Base-by-base conservation (phyloP, 2,888 invertebrate genomes). In the Cosmopolites sordidus region DNA sequence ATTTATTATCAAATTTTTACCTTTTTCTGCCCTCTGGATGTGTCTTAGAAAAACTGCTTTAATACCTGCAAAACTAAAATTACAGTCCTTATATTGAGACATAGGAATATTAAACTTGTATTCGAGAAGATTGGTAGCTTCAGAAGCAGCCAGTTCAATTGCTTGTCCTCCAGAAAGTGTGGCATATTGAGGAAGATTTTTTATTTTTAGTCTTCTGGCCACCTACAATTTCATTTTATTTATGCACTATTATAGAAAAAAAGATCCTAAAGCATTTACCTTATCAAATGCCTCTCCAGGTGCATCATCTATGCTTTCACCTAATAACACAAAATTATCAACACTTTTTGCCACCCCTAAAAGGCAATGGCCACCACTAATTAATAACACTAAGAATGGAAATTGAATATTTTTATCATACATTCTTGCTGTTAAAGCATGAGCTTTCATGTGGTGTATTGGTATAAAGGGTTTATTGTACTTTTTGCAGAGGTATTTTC, bases 371-470 rank as follows among this genome's bases (percentile, higher is more conserved):
- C 96, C 97, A 40, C 98, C 98, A 65, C 96, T 97, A 61, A 94
- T 84, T 16, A 98, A 77, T 16, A 98, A 76, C 39, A 89, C 89
- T 53, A 98, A 75, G 74, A 87, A 98, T 16, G 98, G 98, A 77
- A 89, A 96, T 51, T 84, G 76, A 44, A 93, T 75, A 60, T 82
- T 60, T 71, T 75, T 75, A 51, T 83, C 71, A 14, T 79, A 76
- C 83, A 96, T 85, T 69, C 96, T 81, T 16, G 84, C 86, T 12
- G 90, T 90, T 51, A 99, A 76, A 2, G 98, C 95, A 78, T 99
- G 99, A 1, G 99, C 98, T 78, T 97, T 89, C 99, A 99, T 99
- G 66, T 99, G 99, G 78, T 99, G 98, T 54, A 99, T 86, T 0
- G 98, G 95, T 69, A 99, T 90, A 58, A 98, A 76, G 0, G 94